Evolutionary conservation across 2,888 invertebrate genomes (phyloP), one percentile per base, ranked within the genome.

Genomic region (Amphimallon solstitiale): DNA sequence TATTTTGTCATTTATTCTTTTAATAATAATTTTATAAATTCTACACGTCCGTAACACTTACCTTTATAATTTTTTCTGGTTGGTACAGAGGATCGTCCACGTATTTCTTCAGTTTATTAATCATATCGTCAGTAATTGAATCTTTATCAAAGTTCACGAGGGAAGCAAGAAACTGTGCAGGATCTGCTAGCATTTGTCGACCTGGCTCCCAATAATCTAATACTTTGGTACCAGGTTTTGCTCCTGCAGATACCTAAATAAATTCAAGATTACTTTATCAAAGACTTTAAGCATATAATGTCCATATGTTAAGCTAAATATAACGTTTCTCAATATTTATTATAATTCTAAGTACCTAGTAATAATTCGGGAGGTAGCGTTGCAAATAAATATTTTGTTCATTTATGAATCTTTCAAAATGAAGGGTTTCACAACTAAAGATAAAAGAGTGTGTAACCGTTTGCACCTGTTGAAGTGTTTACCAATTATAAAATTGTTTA

Each of bases 161-260:
- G 0, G 90, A 89, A 2, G 91, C 87, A 19, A 97, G 84, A 80
- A 98, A 97, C 61, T 89, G 89, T 0, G 88, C 88, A 68, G 97
- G 90, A 78, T 97, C 96, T 0, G 92, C 85, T 23, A 97, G 84
- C 84, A 95, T 86, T 66, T 87, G 87, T 45, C 92, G 91, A 1
- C 95, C 94, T 0, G 95, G 92, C 48, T 91, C 92, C 96, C 96
- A 97, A 79, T 90, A 97, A 81, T 97, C 96, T 59, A 92, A 86
- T 0, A 94, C 81, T 84, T 94, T 93, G 80, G 94, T 92, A 0
- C 94, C 95, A 0, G 89, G 88, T 70, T 83, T 85, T 2, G 86
- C 84, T 2, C 89, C 89, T 0, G 88, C 86, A 79, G 84, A 83
- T 88, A 67, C 35, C 66, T 66, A 45, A 29, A 9, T 54, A 54